phyloP scores from a whole-genome alignment of 2,888 invertebrate genomes.

The Cinara cedri region DNA sequence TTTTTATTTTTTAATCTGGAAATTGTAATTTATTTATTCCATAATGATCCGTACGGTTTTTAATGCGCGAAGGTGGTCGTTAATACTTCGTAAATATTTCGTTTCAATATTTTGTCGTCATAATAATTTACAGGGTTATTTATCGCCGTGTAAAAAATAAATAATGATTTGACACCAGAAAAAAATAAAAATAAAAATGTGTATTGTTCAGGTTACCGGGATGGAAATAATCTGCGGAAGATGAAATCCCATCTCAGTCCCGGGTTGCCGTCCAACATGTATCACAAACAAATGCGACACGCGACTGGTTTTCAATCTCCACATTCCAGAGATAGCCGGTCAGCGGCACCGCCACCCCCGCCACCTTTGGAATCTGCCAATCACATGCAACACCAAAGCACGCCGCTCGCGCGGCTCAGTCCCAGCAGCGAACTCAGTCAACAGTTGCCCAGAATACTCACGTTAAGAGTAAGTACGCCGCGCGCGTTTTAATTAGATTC shows the following conservation, averaged over 20 bases:
- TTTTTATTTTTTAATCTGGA: background rate
- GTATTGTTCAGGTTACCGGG: slow-evolving; percentile 71
- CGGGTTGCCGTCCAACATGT: slow-evolving; percentile 72
- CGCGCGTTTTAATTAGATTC: background rate
- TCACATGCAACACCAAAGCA: slow-evolving; percentile 77
- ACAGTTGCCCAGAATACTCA: slow-evolving; percentile 90
- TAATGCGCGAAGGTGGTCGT: background rate
- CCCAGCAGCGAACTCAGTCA: slow-evolving; percentile 91
- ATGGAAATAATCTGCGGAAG: slow-evolving; percentile 79
- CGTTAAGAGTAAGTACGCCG: slow-evolving; percentile 67
- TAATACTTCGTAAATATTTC: background rate
- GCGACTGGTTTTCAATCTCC: slow-evolving; percentile 75
- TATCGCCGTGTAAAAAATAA: too few relatives aligned
- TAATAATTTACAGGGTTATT: too few relatives aligned
- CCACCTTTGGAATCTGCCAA: slow-evolving; percentile 62
- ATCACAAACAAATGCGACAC: slow-evolving; percentile 71
- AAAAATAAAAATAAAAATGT: too few relatives aligned
- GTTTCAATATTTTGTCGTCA: too few relatives aligned
- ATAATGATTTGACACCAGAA: too few relatives aligned
- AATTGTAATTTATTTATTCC: background rate
- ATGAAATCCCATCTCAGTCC: slow-evolving; percentile 80
- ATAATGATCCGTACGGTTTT: background rate
- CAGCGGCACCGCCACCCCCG: slow-evolving; percentile 62
- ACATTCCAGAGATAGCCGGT: slow-evolving; percentile 61
- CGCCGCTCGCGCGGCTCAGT: slow-evolving; percentile 86